A percentile compares a stretch with the other conserved stretches of the same genome.
phyloP scores from a whole-genome alignment of 2,797 vertebrate species.

The Sebastes hopkinsi region DNA sequence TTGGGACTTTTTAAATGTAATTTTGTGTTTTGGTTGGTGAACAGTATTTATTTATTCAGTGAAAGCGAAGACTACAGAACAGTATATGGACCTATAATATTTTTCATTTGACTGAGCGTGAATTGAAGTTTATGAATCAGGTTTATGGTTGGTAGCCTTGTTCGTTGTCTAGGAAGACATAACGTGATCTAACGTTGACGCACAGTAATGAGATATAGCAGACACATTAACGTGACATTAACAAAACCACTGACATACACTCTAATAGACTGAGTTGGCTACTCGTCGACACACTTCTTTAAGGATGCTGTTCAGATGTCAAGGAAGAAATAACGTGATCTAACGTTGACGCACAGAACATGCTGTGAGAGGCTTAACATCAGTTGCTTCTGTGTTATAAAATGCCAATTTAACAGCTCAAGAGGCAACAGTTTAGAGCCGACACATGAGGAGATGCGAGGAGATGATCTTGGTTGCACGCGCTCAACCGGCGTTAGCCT shows the following conservation, averaged over 20 bases:
- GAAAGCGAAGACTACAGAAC: too few species aligned
- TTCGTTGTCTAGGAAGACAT: too few species aligned
- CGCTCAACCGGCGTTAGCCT: slow-evolving; percentile 29
- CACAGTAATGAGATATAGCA: neutral
- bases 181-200: too few species aligned
- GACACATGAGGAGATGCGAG: too few species aligned
- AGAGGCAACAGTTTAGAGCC: fast-evolving
- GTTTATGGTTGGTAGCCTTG: too few species aligned
- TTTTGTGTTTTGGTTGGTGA: too few species aligned
- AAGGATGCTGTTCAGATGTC: too few species aligned
- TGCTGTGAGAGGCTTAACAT: neutral
- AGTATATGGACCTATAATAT: slow-evolving; percentile 24
- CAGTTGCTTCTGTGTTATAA: fast-evolving
- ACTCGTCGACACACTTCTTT: neutral
- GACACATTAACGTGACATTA: fast-evolving
- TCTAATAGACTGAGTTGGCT: fast-evolving
- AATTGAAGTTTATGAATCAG: neutral
- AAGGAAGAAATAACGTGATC: fast-evolving
- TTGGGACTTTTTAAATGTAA: slow-evolving; percentile 37
- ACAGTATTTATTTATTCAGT: too few species aligned
- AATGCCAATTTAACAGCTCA: fast-evolving
- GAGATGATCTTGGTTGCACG: neutral
- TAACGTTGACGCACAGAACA: too few species aligned
- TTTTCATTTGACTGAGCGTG: neutral
- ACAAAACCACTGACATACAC: neutral